phyloP scores from a whole-genome alignment of 2,888 invertebrate genomes.

The Chaetogeoica ovagalla region DNA sequence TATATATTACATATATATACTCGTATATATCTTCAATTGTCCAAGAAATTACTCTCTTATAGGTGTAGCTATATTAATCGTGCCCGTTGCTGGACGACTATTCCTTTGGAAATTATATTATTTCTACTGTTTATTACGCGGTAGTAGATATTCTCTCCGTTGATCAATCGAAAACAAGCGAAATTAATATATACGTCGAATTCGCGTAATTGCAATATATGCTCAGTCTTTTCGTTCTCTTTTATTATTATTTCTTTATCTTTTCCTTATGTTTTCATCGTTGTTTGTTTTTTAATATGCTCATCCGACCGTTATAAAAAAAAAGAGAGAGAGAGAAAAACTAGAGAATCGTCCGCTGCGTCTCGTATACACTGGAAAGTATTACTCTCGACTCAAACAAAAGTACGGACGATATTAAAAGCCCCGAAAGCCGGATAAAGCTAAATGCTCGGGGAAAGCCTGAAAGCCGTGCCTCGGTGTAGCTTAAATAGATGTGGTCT shows the following conservation, averaged over 20 bases:
- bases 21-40: too few relatives aligned
- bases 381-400: constrained; percentile 51
- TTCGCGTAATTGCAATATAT: neutral
- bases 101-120: too few relatives aligned
- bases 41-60: too few relatives aligned
- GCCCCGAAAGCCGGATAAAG: constrained; percentile 53
- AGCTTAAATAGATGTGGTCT: constrained; percentile 52
- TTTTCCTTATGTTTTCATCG: too few relatives aligned
- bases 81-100: too few relatives aligned
- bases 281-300: neutral
- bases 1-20: too few relatives aligned
- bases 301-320: constrained; percentile 40
- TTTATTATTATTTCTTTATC: neutral
- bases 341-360: constrained; percentile 20
- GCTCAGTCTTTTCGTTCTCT: neutral
- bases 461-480: constrained; percentile 49
- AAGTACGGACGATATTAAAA: constrained; percentile 52
- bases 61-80: too few relatives aligned
- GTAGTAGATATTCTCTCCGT: neutral
- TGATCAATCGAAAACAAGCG: neutral
- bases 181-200: neutral
- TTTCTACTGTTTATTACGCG: too few relatives aligned
- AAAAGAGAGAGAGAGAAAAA: neutral
- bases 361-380: constrained; percentile 14
- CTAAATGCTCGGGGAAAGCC: constrained; percentile 52